A percentile compares a stretch with the other conserved stretches of the same genome.
phyloP scores from a whole-genome alignment of 2,113 vertebrate species.

The Phycodurus eques region DNA sequence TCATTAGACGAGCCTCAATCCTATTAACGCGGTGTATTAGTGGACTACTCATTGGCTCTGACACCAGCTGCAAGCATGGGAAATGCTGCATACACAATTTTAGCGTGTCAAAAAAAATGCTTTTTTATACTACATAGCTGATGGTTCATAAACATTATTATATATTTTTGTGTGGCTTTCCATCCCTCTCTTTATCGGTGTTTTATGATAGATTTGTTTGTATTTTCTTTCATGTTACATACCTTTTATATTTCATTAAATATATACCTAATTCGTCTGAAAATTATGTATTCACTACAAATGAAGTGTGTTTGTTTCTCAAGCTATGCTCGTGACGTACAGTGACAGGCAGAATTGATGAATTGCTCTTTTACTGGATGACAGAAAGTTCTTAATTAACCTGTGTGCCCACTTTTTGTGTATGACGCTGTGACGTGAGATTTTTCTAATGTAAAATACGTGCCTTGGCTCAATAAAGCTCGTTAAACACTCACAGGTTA shows the following conservation, averaged over 20 bases:
- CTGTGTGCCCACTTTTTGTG: no score
- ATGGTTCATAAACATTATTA: neutral
- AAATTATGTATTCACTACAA: no score
- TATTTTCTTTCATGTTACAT: no score
- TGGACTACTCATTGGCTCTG: slow-evolving; percentile 28
- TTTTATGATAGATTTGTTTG: neutral
- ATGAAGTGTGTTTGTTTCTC: no score
- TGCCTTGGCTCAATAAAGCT: no score
- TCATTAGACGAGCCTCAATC: slow-evolving; percentile 57
- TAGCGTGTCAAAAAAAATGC: neutral
- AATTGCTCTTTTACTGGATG: no score
- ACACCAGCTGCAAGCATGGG: slow-evolving; percentile 16
- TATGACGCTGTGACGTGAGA: no score
- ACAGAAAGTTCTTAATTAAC: no score
- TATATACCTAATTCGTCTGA: no score
- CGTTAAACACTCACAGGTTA: neutral
- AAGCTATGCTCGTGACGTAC: no score
- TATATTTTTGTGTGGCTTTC: neutral
- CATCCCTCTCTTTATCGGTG: neutral
- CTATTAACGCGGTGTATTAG: slow-evolving; percentile 68
- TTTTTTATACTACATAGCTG: neutral
- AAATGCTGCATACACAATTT: slow-evolving; percentile 34
- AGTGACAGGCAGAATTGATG: no score
- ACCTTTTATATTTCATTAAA: neutral
- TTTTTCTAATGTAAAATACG: no score